phyloP scores from a whole-genome alignment of 2,888 invertebrate species.

The Eretmocerus hayati region DNA sequence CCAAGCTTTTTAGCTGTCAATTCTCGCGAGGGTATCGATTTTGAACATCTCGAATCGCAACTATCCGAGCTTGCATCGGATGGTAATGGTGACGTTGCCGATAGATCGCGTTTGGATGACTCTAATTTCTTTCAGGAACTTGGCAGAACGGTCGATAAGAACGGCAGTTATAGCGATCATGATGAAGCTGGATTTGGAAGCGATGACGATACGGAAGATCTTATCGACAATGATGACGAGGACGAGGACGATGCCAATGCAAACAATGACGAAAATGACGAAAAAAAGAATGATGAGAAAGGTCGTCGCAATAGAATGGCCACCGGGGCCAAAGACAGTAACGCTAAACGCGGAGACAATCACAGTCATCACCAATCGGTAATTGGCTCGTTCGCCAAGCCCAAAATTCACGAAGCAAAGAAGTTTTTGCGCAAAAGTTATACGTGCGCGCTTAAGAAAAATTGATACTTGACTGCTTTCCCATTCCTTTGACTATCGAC shows the following conservation, averaged over 20 bases:
- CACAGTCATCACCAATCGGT: not conserved
- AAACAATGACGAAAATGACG: constrained; percentile 1
- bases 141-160: not conserved
- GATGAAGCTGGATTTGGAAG: constrained; percentile 10
- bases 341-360: not conserved
- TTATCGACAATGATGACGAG: constrained; percentile 10
- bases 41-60: constrained; percentile 40
- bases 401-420: constrained; percentile 16
- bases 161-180: constrained; percentile 10
- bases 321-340: not conserved
- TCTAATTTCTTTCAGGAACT: constrained; percentile 9
- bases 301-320: not conserved
- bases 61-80: constrained; percentile 38
- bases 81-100: constrained; percentile 32
- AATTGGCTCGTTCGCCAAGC: constrained; percentile 13
- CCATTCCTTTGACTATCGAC: too few species aligned
- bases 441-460: constrained; percentile 9
- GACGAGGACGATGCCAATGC: not conserved
- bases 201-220: constrained; percentile 19
- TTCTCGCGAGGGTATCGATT: constrained; percentile 44
- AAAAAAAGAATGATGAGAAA: not conserved
- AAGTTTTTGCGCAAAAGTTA: constrained; percentile 19
- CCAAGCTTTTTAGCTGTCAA: constrained; percentile 40
- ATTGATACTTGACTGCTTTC: constrained; percentile 7
- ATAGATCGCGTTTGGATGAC: constrained; percentile 4